Conservation (phyloP, 2,888 invertebrate species). For the Spodoptera exigua region DNA sequence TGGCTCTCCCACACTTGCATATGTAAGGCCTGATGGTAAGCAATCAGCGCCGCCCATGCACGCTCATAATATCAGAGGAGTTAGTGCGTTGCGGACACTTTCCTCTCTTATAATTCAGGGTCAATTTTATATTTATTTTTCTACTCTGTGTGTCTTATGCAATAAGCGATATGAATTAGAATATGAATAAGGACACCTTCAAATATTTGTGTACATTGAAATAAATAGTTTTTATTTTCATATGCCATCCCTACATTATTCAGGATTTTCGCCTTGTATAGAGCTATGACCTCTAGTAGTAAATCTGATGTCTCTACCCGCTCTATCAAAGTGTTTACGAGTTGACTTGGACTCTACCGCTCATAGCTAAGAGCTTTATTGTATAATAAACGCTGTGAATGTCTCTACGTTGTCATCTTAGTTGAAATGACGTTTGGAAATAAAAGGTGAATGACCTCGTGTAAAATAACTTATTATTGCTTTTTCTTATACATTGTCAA, state of each 20-base stretch:
- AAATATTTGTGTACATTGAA: too few species aligned
- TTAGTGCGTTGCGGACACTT: too few species aligned
- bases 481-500: too few species aligned
- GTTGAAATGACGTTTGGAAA: slow-evolving; percentile 13
- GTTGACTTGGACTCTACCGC: slow-evolving; percentile 44
- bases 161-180: too few species aligned
- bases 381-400: slow-evolving; percentile 50
- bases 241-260: slow-evolving; percentile 11
- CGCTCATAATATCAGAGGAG: too few species aligned
- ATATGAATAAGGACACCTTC: too few species aligned
- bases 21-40: too few species aligned
- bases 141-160: too few species aligned
- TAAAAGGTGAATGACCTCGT: slow-evolving; percentile 27
- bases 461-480: background rate
- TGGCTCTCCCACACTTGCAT: too few species aligned
- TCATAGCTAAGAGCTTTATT: slow-evolving; percentile 54
- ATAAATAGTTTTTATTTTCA: background rate
- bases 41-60: too few species aligned
- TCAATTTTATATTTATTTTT: too few species aligned
- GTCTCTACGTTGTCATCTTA: slow-evolving; percentile 38
- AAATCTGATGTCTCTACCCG: slow-evolving; percentile 47
- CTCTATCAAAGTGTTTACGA: slow-evolving; percentile 60
- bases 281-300: slow-evolving; percentile 46
- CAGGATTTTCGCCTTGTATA: slow-evolving; percentile 16
- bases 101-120: too few species aligned